A percentile compares a stretch with the other conserved stretches of the same genome.
phyloP scores from a whole-genome alignment of 2,113 vertebrate species.

The Thamnaconus septentrionalis region DNA sequence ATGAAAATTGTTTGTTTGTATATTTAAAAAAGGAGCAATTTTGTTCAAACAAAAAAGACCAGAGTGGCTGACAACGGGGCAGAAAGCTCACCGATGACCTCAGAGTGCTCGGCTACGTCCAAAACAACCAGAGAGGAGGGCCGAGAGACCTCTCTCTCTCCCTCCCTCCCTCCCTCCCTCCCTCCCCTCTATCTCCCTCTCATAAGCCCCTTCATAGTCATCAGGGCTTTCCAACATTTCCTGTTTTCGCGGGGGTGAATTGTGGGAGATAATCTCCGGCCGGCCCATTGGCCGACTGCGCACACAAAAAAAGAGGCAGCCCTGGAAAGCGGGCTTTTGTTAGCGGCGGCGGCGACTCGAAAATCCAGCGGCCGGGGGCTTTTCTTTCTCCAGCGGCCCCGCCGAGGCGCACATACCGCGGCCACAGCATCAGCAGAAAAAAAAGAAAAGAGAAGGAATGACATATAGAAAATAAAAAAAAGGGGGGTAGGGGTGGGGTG shows the following conservation, averaged over 20 bases:
- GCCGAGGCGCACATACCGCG: constrained; percentile 58
- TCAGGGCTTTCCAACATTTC: constrained; percentile 76
- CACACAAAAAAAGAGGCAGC: constrained; percentile 65
- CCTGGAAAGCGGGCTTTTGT: constrained; percentile 77
- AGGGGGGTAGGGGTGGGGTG: no score
- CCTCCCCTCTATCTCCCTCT: constrained; percentile 45
- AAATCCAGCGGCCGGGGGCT: constrained; percentile 70
- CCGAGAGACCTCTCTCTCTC: constrained; percentile 55
- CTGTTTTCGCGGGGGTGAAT: constrained; percentile 77
- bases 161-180: constrained; percentile 29
- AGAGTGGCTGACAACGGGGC: constrained; percentile 39
- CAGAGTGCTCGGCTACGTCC: constrained; percentile 63
- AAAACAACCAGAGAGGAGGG: constrained; percentile 66
- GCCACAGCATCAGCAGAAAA: constrained; percentile 72
- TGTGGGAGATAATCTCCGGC: constrained; percentile 78
- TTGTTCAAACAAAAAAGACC: constrained; percentile 27
- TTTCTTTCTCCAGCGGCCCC: constrained; percentile 62
- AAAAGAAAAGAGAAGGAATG: constrained; percentile 71
- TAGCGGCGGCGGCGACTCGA: constrained; percentile 62
- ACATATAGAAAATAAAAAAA: constrained; percentile 60
- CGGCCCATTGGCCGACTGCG: constrained; percentile 74
- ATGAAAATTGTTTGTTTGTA: constrained; percentile 11
- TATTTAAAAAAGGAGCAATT: constrained; percentile 23
- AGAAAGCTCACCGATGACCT: constrained; percentile 71
- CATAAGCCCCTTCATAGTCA: constrained; percentile 74